Percentiles rank a stretch among this genome's conserved stretches.
Conservation (phyloP, 1,140 invertebrate genomes). For the Thrips palmi region DNA sequence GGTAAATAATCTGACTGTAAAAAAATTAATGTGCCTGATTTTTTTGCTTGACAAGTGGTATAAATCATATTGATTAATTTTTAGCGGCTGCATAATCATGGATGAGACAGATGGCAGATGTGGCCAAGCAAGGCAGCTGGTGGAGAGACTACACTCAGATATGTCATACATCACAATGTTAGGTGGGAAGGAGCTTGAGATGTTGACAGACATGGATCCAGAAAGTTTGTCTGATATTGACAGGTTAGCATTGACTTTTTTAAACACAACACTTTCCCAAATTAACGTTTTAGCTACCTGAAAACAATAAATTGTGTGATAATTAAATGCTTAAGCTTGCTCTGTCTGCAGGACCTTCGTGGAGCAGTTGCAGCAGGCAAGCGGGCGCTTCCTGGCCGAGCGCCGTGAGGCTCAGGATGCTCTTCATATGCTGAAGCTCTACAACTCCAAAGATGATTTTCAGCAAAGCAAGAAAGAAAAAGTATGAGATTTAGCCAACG, state of each 20-base stretch:
- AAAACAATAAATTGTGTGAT: conserved; percentile 9
- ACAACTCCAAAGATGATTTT: too few relatives aligned
- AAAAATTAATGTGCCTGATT: neutral
- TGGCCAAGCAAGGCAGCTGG: conserved; percentile 35
- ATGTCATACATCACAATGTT: conserved; percentile 62
- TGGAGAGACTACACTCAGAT: conserved; percentile 54
- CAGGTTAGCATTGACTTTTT: conserved; percentile 26
- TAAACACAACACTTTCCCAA: neutral
- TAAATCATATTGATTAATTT: too few relatives aligned
- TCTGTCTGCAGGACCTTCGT: conserved; percentile 42
- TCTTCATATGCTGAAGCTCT: conserved; percentile 48
- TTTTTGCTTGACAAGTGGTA: neutral
- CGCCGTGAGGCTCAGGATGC: conserved; percentile 69
- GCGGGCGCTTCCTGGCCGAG: conserved; percentile 56
- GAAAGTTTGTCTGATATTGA: conserved; percentile 63
- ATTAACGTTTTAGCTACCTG: neutral
- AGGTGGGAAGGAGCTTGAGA: conserved; percentile 56
- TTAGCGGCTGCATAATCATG: too few relatives aligned
- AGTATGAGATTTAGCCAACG: too few relatives aligned
- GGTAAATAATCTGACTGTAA: neutral
- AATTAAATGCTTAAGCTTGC: conserved; percentile 6
- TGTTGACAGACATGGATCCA: conserved; percentile 69
- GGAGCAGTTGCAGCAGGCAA: conserved; percentile 65
- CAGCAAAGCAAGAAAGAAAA: too few relatives aligned
- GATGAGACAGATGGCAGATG: conserved; percentile 28